Evolutionary conservation across 2,888 invertebrate genomes (phyloP).

Genomic region (Plusia festucae): DNA sequence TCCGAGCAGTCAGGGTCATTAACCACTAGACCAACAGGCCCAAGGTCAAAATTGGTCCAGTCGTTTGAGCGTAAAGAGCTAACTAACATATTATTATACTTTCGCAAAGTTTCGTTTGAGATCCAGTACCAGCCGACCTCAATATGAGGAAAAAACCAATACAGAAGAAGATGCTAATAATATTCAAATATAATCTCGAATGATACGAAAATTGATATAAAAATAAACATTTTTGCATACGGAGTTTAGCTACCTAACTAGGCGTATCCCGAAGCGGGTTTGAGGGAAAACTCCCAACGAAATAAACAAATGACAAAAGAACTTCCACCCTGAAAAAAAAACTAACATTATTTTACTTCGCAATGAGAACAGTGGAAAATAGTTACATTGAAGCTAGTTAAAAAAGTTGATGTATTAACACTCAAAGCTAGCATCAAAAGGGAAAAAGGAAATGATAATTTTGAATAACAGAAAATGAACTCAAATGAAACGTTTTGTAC

Average conservation of each 20-base stretch:
- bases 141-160: not conserved
- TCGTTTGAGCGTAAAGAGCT: too few species aligned
- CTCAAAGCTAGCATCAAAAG: slow-evolving; percentile 14
- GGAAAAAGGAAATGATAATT: slow-evolving; percentile 20
- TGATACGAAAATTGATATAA: not conserved
- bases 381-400: slow-evolving; percentile 3
- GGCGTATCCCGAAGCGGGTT: not conserved
- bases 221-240: not conserved
- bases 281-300: not conserved
- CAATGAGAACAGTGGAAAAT: not conserved
- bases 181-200: not conserved
- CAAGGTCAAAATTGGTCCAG: too few species aligned
- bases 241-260: slow-evolving; percentile 1
- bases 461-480: slow-evolving; percentile 33
- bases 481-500: slow-evolving; percentile 30
- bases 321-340: not conserved
- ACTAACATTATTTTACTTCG: not conserved
- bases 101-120: too few species aligned
- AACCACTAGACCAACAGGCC: too few species aligned
- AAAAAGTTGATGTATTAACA: not conserved
- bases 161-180: not conserved
- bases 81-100: too few species aligned
- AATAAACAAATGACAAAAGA: not conserved
- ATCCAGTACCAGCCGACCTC: too few species aligned
- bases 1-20: too few species aligned